A percentile compares a stretch with the other conserved stretches of the same genome.
Evolutionary conservation across 1,140 invertebrate species (phyloP).

Genomic region (Orius insidiosus): DNA sequence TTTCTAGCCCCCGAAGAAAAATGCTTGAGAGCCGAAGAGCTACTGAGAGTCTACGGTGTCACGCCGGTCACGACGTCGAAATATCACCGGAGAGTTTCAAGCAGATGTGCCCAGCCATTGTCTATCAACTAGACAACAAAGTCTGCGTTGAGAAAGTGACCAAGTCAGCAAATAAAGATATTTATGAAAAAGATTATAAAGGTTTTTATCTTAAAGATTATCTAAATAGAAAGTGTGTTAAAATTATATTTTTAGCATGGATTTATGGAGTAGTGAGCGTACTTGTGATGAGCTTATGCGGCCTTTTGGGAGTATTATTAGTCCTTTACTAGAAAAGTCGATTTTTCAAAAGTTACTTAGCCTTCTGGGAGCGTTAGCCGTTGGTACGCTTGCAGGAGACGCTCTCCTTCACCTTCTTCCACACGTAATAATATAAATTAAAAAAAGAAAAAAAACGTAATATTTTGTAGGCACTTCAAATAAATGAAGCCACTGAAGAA

Average conservation of each 20-base stretch:
- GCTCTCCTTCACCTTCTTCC: constrained; percentile 62
- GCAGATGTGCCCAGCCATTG: constrained; percentile 41
- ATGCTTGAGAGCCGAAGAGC: constrained; percentile 9
- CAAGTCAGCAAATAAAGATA: constrained; percentile 9
- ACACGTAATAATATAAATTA: constrained; percentile 31
- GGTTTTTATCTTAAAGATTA: not conserved
- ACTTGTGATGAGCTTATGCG: constrained; percentile 47
- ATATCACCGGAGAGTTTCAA: constrained; percentile 27
- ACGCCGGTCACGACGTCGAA: constrained; percentile 5
- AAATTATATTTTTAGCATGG: constrained; percentile 35
- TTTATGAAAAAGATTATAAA: not conserved
- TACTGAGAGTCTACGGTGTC: constrained; percentile 10
- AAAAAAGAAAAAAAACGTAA: too few relatives aligned
- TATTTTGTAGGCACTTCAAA: too few relatives aligned
- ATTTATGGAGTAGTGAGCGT: constrained; percentile 43
- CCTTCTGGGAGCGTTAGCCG: constrained; percentile 56
- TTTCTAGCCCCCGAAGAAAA: constrained; percentile 6
- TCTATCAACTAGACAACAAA: constrained; percentile 42
- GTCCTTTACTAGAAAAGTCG: constrained; percentile 49
- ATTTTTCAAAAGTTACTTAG: constrained; percentile 54
- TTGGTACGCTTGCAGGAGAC: constrained; percentile 62
- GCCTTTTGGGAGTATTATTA: constrained; percentile 44
- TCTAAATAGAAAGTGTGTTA: too few relatives aligned
- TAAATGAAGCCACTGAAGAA: too few relatives aligned
- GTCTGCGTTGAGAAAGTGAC: constrained; percentile 30